phyloP scores from a whole-genome alignment of 1,140 invertebrate genomes.

The Homarus americanus region DNA sequence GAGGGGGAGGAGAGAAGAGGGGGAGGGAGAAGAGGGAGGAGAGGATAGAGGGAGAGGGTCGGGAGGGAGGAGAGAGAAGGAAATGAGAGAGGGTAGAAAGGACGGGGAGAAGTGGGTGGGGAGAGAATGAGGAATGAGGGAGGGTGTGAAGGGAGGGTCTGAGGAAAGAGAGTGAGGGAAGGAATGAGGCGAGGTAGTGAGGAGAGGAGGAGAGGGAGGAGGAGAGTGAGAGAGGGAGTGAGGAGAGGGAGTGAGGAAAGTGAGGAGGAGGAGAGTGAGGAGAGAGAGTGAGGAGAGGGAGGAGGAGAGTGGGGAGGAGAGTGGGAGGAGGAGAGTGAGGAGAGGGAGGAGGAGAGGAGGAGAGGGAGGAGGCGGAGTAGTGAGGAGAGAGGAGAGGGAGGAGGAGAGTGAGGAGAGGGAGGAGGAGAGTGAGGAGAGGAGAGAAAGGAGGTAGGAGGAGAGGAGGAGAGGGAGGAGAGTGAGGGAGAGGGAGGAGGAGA shows the following conservation, averaged over 20 bases:
- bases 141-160: no score
- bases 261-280: neutral
- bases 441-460: no score
- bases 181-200: neutral
- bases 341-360: neutral
- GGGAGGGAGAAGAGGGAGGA: neutral
- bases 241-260: neutral
- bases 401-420: neutral
- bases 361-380: neutral
- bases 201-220: neutral
- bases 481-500: neutral
- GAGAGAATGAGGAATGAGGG: no score
- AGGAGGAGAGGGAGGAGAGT: neutral
- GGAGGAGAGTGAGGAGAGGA: neutral
- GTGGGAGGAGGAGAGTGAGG: neutral
- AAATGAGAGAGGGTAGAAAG: neutral
- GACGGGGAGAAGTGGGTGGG: neutral
- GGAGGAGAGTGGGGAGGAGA: neutral
- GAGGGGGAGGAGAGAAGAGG: neutral
- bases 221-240: neutral
- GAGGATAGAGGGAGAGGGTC: neutral
- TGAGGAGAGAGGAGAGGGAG: neutral
- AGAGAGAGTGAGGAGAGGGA: neutral
- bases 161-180: neutral
- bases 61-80: neutral